A percentile compares a stretch with the other conserved stretches of the same genome.
These are phyloP conservation scores for Paramormyrops kingsleyae DNA, from an alignment of 2,113 vertebrate genomes.

Conservation along the genomic window DNA sequence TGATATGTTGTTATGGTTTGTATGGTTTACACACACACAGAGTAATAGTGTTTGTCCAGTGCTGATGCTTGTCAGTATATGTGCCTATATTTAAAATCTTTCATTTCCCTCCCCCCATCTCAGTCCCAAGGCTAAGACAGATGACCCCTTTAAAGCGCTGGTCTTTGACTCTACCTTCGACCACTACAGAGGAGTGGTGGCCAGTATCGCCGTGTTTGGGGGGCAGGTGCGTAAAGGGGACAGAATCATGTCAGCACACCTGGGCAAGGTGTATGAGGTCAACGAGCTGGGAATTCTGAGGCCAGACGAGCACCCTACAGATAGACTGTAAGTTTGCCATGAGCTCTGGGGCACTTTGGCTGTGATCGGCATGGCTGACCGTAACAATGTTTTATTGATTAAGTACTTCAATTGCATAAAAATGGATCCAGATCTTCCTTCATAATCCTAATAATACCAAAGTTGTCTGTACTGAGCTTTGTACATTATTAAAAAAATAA, in stretches of 20 bases:
- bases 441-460: not conserved
- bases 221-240: conserved; percentile 79
- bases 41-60: not conserved
- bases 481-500: not conserved
- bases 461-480: conserved; percentile 7
- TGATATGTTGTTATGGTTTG: not conserved
- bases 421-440: not conserved
- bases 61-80: not conserved
- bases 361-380: not conserved
- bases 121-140: conserved; percentile 63
- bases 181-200: conserved; percentile 85
- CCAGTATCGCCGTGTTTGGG: conserved; percentile 80
- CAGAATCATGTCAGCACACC: conserved; percentile 72
- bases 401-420: not conserved
- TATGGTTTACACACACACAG: not conserved
- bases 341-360: not conserved
- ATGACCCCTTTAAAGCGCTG: conserved; percentile 77
- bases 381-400: not conserved
- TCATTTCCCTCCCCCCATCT: not conserved
- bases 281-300: conserved; percentile 83
- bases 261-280: conserved; percentile 82
- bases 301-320: conserved; percentile 72
- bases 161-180: conserved; percentile 94
- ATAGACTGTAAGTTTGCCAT: conserved; percentile 51
- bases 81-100: not conserved